These are phyloP conservation scores for Dioctria linearis DNA, from an alignment of 2,888 invertebrate species.

Conservation along the genomic window DNA sequence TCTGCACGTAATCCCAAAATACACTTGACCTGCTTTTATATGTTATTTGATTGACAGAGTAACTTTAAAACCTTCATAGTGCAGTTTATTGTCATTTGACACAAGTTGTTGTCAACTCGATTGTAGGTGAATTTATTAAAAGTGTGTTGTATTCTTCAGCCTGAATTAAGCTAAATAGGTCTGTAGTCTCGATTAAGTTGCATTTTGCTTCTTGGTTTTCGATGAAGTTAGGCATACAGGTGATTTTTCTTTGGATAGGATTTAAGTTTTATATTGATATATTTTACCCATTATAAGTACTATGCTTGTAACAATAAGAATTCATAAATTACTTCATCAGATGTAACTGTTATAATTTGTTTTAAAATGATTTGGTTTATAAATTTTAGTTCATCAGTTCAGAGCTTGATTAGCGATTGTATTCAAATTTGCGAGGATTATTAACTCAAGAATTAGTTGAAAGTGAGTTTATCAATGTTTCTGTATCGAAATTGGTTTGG, in stretches of 20 bases:
- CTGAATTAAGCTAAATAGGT: neutral
- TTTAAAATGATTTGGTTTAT: neutral
- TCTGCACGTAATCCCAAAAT: constrained; percentile 12
- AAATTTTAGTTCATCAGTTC: constrained; percentile 17
- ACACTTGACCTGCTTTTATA: neutral
- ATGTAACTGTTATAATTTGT: constrained; percentile 23
- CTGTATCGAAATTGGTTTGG: constrained; percentile 47
- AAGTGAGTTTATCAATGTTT: constrained; percentile 45
- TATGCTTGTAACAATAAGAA: constrained; percentile 41
- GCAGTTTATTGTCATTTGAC: neutral
- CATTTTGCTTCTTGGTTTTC: neutral
- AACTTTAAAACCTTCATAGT: constrained; percentile 7
- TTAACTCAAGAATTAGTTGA: constrained; percentile 39
- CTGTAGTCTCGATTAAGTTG: neutral
- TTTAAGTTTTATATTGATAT: constrained; percentile 1
- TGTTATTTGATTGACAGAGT: neutral
- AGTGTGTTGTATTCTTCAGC: no score
- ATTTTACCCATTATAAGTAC: constrained; percentile 46
- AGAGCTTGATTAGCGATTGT: constrained; percentile 50
- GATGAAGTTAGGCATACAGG: neutral
- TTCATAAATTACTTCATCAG: constrained; percentile 43
- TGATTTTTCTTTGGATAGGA: neutral
- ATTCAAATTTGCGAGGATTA: constrained; percentile 40
- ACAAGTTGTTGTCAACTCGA: neutral
- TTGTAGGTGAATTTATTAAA: neutral